Evolutionary conservation across 2,113 vertebrate species (phyloP).

Genomic region (Callaeas wilsoni): DNA sequence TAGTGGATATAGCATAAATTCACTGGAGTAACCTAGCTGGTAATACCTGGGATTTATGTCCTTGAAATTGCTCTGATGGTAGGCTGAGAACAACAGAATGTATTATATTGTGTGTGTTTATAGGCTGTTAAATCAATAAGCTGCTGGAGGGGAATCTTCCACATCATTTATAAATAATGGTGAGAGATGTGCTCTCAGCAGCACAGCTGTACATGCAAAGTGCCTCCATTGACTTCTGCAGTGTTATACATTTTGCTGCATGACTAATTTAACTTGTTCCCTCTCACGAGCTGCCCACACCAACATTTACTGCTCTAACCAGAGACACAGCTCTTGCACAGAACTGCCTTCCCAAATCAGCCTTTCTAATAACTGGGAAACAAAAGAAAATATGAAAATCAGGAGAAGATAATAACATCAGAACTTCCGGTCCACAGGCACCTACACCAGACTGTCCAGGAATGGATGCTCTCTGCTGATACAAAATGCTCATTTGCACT

Average conservation of each 20-base stretch:
- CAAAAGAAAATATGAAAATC: neutral
- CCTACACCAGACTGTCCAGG: neutral
- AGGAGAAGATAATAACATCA: neutral
- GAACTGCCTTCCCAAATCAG: neutral
- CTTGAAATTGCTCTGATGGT: neutral
- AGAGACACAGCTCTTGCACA: neutral
- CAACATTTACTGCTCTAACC: neutral
- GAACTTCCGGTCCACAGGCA: neutral
- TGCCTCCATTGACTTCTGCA: constrained; percentile 29
- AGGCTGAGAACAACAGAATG: neutral
- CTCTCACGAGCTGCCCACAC: neutral
- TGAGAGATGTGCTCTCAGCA: neutral
- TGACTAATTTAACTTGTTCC: neutral
- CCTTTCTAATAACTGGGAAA: neutral
- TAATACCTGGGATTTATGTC: neutral
- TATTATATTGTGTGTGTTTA: neutral
- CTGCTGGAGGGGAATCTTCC: constrained; percentile 47
- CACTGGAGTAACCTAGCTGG: neutral
- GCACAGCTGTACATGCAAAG: neutral
- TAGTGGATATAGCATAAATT: neutral
- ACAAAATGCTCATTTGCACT: neutral
- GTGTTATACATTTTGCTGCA: constrained; percentile 9
- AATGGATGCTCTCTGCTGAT: neutral
- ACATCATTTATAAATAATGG: constrained; percentile 40
- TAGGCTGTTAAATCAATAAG: constrained; percentile 32